phyloP scores from a whole-genome alignment of 2,797 vertebrate genomes.

The Steatocranus sp. region DNA sequence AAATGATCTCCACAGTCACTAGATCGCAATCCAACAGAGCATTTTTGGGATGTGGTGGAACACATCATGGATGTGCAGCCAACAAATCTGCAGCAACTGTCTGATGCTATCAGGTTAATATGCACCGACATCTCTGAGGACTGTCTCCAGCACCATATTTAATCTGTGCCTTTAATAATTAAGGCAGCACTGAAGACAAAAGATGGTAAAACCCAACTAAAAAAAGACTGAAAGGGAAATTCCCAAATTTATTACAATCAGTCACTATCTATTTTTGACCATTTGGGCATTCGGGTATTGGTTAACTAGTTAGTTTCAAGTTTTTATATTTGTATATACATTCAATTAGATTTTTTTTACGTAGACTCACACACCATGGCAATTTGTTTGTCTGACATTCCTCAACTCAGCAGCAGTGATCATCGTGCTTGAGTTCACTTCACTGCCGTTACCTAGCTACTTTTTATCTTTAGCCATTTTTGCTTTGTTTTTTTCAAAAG shows the following conservation, averaged over 20 bases:
- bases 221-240: neutral
- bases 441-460: neutral
- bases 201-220: neutral
- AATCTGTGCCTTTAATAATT: neutral
- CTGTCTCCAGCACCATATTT: neutral
- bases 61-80: neutral
- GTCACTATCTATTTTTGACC: neutral
- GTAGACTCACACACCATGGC: neutral
- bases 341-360: neutral
- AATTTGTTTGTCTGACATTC: neutral
- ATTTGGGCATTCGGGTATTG: neutral
- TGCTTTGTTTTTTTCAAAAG: neutral
- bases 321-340: neutral
- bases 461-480: neutral
- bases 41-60: neutral
- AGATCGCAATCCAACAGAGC: neutral
- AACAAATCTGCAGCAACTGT: neutral
- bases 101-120: neutral
- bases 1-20: neutral
- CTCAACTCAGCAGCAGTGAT: neutral
- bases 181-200: neutral
- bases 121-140: neutral
- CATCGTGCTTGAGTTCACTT: neutral
- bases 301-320: neutral
- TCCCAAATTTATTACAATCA: neutral